Percentiles rank a stretch among this genome's conserved stretches.
These are phyloP conservation scores for Melopsittacus undulatus DNA, from an alignment of 2,797 vertebrate genomes.

Conservation along the genomic window DNA sequence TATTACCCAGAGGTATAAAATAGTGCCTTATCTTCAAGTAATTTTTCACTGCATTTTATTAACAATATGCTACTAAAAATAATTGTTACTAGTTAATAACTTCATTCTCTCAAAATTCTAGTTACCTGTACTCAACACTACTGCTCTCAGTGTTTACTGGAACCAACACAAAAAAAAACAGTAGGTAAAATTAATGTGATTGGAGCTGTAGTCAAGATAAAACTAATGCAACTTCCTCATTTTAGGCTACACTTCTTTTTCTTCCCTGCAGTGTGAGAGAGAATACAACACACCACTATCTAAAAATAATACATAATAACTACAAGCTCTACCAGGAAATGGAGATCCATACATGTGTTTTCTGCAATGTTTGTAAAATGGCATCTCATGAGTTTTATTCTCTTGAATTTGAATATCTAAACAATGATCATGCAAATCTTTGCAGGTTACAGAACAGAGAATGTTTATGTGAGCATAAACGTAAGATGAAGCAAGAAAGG, in stretches of 20 bases:
- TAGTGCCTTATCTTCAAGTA: not conserved
- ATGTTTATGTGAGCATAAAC: not conserved
- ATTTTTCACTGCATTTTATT: not conserved
- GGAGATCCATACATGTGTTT: not conserved
- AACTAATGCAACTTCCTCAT: not conserved
- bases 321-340: not conserved
- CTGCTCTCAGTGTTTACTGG: not conserved
- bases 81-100: not conserved
- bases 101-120: not conserved
- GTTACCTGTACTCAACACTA: not conserved
- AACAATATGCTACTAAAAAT: not conserved
- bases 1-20: not conserved
- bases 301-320: not conserved
- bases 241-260: not conserved
- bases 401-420: not conserved
- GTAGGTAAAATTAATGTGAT: not conserved
- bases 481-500: not conserved
- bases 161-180: not conserved
- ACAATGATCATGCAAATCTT: not conserved
- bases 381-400: not conserved
- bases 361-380: not conserved
- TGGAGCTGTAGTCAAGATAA: not conserved
- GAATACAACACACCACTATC: not conserved
- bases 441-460: not conserved
- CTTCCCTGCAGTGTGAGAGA: not conserved